phyloP scores from a whole-genome alignment of 2,797 vertebrate genomes.

The Leptoclinus maculatus region DNA sequence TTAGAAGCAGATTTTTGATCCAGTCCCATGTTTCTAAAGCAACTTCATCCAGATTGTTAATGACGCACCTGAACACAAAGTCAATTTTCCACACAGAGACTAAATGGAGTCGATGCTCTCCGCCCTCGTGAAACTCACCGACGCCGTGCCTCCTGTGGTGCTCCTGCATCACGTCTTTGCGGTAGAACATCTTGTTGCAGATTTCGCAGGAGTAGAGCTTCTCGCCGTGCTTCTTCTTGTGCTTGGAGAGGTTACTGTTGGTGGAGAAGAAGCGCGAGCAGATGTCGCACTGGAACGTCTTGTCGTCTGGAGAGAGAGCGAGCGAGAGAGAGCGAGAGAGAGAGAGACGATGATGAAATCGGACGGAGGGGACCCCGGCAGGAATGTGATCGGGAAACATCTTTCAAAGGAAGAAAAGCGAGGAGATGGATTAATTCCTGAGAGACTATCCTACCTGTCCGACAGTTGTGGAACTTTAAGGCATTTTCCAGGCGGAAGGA shows the following conservation, averaged over 20 bases:
- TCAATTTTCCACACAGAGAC: background rate
- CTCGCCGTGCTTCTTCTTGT: conserved; percentile 99
- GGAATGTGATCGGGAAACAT: fast-evolving
- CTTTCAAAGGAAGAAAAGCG: too few relatives aligned
- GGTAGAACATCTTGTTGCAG: conserved; percentile 98
- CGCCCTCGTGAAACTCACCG: conserved; percentile 79
- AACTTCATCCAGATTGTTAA: background rate
- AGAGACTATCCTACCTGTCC: conserved; percentile 87
- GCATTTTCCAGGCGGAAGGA: conserved; percentile 96
- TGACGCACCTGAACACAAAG: background rate
- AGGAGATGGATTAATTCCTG: background rate
- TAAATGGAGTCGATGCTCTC: fast-evolving
- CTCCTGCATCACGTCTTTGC: conserved; percentile 98
- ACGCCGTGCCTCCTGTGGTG: conserved; percentile 94
- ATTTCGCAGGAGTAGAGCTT: conserved; percentile 97
- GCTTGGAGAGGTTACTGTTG: conserved; percentile 99
- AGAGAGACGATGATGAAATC: background rate
- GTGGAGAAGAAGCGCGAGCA: conserved; percentile 99
- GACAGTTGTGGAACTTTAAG: conserved; percentile 97
- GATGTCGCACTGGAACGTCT: conserved; percentile 99
- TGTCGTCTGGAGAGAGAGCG: conserved; percentile 88
- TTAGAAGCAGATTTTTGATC: background rate
- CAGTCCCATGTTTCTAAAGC: background rate
- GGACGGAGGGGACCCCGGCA: too few relatives aligned
- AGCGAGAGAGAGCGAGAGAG: background rate